Evolutionary conservation across 2,888 invertebrate genomes (phyloP), one percentile per base, ranked within the genome.

Genomic region (Keiferia lycopersicella): DNA sequence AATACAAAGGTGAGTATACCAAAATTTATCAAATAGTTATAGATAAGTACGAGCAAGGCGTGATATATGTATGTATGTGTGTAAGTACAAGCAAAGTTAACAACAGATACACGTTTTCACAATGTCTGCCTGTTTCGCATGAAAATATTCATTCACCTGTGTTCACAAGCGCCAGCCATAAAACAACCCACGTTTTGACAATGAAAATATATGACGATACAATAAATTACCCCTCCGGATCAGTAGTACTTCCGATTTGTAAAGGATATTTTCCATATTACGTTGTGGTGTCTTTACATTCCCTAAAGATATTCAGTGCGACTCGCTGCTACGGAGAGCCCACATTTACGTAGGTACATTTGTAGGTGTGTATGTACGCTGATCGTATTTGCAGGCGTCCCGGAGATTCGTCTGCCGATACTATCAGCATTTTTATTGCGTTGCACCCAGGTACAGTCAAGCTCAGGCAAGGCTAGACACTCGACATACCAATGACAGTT

Each of bases 361-460:
- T 45, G 45, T 45, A 45, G 3, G 45, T 45, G 16, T 45, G 45
- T 41, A 14, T n/a, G 41, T 45, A 45, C 16, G 45, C 16, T 16
- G n/a, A 45, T 45, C 45, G n/a, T 45, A 45, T 45, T 45, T 45
- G 45, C 45, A 16, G 3, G 45, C 45, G 2, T 45, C 16, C 45
- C 45, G 16, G 41, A 8, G n/a, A 41, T 45, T 45, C 45, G 45
- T 45, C 45, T 45, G 45, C 45, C 45, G 45, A 45, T 45, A 45
- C n/a, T 45, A 45, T 45, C 45, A 45, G 45, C 45, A 45, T 45
- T 45, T 45, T 45, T 45, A 45, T 45, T 45, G 45, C 45, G 61
- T 61, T 61, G 53, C 45, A 45, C 45, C 45, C 16, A 45, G n/a
- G 45, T 45, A 16, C 45, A 7, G 8, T 34, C 34, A 30, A n/a